These are phyloP conservation scores for Tenualosa thibaudeaui DNA, from an alignment of 2,797 vertebrate genomes.

Conservation along the genomic window DNA sequence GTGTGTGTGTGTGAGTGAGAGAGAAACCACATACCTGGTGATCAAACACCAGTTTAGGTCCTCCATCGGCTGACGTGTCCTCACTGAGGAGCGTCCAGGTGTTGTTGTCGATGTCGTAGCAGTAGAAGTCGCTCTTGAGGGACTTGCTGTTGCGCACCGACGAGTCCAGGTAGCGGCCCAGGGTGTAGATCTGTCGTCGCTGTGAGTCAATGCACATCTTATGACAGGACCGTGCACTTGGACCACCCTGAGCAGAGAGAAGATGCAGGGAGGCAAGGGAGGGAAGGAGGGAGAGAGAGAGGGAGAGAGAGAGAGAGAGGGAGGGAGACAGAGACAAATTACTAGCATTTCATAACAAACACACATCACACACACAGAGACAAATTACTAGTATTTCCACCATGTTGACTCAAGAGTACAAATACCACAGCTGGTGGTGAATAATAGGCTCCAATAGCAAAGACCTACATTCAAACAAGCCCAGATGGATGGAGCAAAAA, in stretches of 20 bases:
- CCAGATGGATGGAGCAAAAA: background rate
- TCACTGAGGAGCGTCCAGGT: slow-evolving; percentile 96
- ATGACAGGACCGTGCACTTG: slow-evolving; percentile 95
- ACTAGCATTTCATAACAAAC: no score
- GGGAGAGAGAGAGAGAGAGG: background rate
- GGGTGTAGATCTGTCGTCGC: slow-evolving; percentile 94
- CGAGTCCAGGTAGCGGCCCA: slow-evolving; percentile 96
- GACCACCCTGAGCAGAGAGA: slow-evolving; percentile 80
- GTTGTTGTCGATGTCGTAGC: slow-evolving; percentile 95
- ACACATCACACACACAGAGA: no score
- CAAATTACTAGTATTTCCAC: no score
- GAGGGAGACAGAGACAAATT: background rate
- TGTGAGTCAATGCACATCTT: slow-evolving; percentile 99
- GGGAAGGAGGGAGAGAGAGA: background rate
- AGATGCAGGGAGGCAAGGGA: background rate
- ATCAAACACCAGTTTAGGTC: slow-evolving; percentile 96
- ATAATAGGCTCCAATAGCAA: background rate
- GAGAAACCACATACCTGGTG: slow-evolving; percentile 84
- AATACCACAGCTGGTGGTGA: background rate
- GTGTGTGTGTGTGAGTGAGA: background rate
- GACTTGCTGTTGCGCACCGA: slow-evolving; percentile 98
- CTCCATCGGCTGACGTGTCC: slow-evolving; percentile 93
- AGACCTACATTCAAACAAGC: background rate
- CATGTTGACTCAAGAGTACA: no score
- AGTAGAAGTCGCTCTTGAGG: slow-evolving; percentile 96